Evolutionary conservation across 2,797 vertebrate genomes (phyloP).

Genomic region (Clamator glandarius): DNA sequence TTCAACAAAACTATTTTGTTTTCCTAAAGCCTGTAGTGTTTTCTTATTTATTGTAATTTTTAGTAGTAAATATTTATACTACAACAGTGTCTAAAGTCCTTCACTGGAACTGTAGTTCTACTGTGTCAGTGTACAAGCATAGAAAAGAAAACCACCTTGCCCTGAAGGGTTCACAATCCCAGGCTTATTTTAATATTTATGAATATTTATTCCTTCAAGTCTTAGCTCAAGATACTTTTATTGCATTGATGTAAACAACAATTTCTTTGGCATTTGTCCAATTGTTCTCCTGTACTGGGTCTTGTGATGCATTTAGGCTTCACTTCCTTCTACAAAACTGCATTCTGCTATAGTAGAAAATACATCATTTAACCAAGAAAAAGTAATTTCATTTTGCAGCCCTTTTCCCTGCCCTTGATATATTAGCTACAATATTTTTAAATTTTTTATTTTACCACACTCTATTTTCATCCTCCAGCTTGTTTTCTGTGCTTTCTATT

Average conservation of each 20-base stretch:
- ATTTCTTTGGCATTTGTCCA: constrained; percentile 55
- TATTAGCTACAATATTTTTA: constrained; percentile 18
- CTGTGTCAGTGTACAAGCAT: background rate
- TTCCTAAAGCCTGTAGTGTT: background rate
- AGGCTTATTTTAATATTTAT: constrained; percentile 50
- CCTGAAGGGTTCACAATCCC: constrained; percentile 27
- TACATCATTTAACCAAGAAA: constrained; percentile 53
- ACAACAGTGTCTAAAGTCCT: background rate
- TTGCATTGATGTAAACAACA: constrained; percentile 50
- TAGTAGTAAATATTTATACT: constrained; percentile 25
- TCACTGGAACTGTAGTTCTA: background rate
- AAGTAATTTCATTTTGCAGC: constrained; percentile 43
- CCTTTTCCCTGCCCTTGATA: constrained; percentile 12
- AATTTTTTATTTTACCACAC: constrained; percentile 23
- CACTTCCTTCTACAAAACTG: constrained; percentile 3
- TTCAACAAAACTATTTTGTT: background rate
- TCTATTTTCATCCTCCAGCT: constrained; percentile 23
- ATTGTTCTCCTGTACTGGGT: background rate
- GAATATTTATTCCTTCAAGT: constrained; percentile 64
- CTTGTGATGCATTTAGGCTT: constrained; percentile 41
- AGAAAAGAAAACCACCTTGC: constrained; percentile 32
- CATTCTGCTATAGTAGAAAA: constrained; percentile 41
- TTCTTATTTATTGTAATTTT: background rate
- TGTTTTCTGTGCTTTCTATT: constrained; percentile 15
- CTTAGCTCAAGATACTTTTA: constrained; percentile 45